These are phyloP conservation scores for Junonia oenone DNA, from an alignment of 2,888 invertebrate species.

Conservation along the genomic window DNA sequence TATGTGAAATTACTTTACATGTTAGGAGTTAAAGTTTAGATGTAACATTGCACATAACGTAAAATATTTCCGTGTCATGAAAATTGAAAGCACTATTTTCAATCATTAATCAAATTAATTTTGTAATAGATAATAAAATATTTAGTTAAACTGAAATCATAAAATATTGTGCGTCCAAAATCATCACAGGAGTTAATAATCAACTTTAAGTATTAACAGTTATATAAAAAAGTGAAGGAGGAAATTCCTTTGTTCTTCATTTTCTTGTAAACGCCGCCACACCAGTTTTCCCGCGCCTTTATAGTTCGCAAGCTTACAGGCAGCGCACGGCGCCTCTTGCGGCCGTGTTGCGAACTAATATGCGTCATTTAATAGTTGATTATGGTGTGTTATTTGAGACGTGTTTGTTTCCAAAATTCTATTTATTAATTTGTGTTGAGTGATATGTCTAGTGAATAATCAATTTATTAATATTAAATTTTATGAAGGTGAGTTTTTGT, in stretches of 20 bases:
- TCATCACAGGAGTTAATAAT: too few species aligned
- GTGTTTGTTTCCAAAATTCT: conserved; percentile 45
- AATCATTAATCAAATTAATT: too few species aligned
- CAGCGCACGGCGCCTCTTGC: conserved; percentile 42
- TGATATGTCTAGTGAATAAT: conserved; percentile 9
- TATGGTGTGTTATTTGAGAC: conserved; percentile 43
- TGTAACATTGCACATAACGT: too few species aligned
- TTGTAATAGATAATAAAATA: too few species aligned
- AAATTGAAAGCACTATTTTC: too few species aligned
- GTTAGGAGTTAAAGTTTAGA: too few species aligned
- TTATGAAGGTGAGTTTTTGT: conserved; percentile 50
- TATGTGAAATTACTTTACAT: too few species aligned
- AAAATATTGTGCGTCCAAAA: too few species aligned
- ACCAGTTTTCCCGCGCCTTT: conserved; percentile 34
- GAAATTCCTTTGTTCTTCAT: conserved; percentile 2
- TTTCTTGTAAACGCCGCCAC: conserved; percentile 18
- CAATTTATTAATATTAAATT: conserved; percentile 13
- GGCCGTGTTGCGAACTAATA: conserved; percentile 44
- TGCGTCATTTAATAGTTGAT: conserved; percentile 48
- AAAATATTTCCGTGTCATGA: too few species aligned
- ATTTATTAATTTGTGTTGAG: conserved; percentile 18
- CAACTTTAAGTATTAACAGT: too few species aligned
- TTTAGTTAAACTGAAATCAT: too few species aligned
- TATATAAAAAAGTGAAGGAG: background rate
- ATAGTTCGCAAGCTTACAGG: background rate